A percentile compares a stretch with the other conserved stretches of the same genome.
These are phyloP conservation scores for Elegia similella DNA, from an alignment of 2,888 invertebrate genomes.

Conservation along the genomic window DNA sequence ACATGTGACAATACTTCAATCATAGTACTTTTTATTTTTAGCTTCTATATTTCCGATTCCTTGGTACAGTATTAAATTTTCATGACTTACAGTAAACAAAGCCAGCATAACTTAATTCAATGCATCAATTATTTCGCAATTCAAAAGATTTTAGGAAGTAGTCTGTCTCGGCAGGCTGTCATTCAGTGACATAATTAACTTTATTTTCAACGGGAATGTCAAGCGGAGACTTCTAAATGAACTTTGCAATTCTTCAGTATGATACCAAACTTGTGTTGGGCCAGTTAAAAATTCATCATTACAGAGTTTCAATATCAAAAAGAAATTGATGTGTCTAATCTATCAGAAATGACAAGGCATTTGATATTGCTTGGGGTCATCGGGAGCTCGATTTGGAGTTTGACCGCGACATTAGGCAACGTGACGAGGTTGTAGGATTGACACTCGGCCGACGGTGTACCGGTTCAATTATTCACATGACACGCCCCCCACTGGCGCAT, in stretches of 20 bases:
- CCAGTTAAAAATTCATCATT: not conserved
- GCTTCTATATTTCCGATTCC: no score
- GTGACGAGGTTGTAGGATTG: constrained; percentile 33
- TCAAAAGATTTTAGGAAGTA: constrained; percentile 58
- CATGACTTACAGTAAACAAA: constrained; percentile 10
- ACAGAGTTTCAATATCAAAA: not conserved
- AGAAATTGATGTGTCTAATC: not conserved
- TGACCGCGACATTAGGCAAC: constrained; percentile 23
- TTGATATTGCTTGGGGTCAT: not conserved
- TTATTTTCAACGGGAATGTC: constrained; percentile 54
- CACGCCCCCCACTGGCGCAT: constrained; percentile 66
- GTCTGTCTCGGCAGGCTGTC: constrained; percentile 53
- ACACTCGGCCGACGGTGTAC: constrained; percentile 49
- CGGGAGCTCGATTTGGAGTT: not conserved
- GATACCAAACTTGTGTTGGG: constrained; percentile 2
- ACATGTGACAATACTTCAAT: not conserved
- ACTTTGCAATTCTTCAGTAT: constrained; percentile 37
- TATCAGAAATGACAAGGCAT: not conserved
- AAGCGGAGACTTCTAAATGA: constrained; percentile 55
- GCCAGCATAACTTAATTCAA: constrained; percentile 25
- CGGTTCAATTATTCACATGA: constrained; percentile 76
- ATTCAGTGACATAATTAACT: constrained; percentile 64
- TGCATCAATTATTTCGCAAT: constrained; percentile 61
- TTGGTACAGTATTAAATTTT: no score
- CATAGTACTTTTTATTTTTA: no score